Conservation (phyloP, 1,140 invertebrate species). For the Aphelinus atriplicis region DNA sequence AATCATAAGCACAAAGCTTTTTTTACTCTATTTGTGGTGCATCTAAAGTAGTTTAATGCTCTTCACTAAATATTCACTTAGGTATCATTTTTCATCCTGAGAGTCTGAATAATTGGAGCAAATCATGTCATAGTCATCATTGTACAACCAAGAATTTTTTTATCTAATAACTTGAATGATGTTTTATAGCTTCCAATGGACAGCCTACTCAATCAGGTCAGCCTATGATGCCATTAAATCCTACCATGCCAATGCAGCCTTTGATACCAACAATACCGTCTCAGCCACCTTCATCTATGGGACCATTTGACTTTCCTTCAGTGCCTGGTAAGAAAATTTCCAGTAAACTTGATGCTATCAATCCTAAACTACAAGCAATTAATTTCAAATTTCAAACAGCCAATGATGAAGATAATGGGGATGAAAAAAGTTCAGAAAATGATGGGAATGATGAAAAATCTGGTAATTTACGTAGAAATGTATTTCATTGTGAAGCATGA, state of each 20-base stretch:
- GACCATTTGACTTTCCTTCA: conserved; percentile 51
- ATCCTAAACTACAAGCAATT: conserved; percentile 1
- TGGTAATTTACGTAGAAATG: conserved; percentile 6
- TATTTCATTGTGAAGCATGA: no score
- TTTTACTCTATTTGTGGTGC: not conserved
- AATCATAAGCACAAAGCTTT: conserved; percentile 11
- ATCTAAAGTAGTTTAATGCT: not conserved
- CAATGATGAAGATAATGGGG: conserved; percentile 28
- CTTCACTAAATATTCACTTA: not conserved
- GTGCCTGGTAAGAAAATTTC: conserved; percentile 43
- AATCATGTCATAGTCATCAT: no score
- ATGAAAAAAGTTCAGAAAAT: conserved; percentile 16
- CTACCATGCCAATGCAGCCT: conserved; percentile 12
- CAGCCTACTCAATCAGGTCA: not conserved
- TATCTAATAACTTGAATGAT: no score
- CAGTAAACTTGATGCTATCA: not conserved
- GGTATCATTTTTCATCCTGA: no score
- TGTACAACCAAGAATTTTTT: no score
- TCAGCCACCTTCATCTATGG: conserved; percentile 41
- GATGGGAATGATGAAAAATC: conserved; percentile 10
- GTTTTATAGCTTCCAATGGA: not conserved
- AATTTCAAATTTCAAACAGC: conserved; percentile 28
- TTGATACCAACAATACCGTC: not conserved
- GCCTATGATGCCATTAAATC: not conserved
- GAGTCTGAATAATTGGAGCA: no score